Evolutionary conservation across 2,888 invertebrate species (phyloP), one percentile per base, ranked within the genome.

Genomic region (Ptychoptera contaminata): DNA sequence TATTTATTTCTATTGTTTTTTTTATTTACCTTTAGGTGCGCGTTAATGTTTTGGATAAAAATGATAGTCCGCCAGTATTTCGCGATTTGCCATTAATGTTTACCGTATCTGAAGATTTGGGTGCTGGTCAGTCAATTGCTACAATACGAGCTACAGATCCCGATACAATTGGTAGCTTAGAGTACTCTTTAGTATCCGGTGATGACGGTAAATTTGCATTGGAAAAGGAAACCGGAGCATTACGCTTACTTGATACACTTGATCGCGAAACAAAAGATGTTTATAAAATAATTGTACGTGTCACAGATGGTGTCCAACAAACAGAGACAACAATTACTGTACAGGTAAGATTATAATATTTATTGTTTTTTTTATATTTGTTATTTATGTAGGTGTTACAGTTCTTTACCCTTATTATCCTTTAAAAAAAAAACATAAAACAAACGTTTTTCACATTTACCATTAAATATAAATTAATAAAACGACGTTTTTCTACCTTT

Each of bases 1-100:
- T n/a, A n/a, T n/a, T n/a, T n/a, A 32, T 32, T 3, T 32, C 4
- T 11, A 3, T 11, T 11, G 3, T 47, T 46, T 31, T 47, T 44
- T 47, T 51, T 50, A 49, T 56, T 63, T 55, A 56, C 60, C 52
- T 75, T 16, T 79, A 92, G 91, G 83, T 91, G 54, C 77, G 77
- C 63, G 79, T 93, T 53, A 78, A 77, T 46, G 81, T 93, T 43
- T 64, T 85, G 61, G 94, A 94, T 68, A 84, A 83, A 67, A 94
- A 94, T 65, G 94, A 94, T 70, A 90, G 87, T 57, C 90, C 92
- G n/a, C 94, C 94, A 4, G 76, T 79, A 44, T 88, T 90, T 71
- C 77, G 76, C 54, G 77, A 80, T 50, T 75, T 79, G 32, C 81
- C 81, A 12, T 68, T 80, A 54, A 74, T 74, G 42, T 84, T 79